Percentiles rank a stretch among this genome's conserved stretches.
Evolutionary conservation across 2,888 invertebrate species (phyloP).

Genomic region (Stenodera caucasica): DNA sequence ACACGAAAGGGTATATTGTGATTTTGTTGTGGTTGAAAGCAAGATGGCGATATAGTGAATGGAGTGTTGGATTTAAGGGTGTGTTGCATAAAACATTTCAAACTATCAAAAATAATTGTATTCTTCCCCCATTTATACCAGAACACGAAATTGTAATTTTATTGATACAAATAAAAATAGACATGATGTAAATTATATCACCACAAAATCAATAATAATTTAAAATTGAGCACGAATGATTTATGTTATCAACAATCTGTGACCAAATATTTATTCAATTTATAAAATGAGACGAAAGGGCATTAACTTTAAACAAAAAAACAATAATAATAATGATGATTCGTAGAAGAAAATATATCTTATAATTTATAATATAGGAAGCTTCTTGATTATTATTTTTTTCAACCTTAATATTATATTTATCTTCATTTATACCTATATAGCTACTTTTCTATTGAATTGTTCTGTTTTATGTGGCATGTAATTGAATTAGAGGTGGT

Average conservation of each 20-base stretch:
- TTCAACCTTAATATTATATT: too few species aligned
- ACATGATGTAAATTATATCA: neutral
- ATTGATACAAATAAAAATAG: neutral
- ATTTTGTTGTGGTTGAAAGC: neutral
- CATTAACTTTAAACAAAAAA: neutral
- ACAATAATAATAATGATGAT: too few species aligned
- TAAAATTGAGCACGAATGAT: neutral
- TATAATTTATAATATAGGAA: too few species aligned
- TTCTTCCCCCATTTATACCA: neutral
- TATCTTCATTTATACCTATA: too few species aligned
- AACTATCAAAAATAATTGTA: constrained; percentile 1
- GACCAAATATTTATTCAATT: constrained; percentile 1
- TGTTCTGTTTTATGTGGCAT: constrained; percentile 6
- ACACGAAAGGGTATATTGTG: constrained; percentile 13
- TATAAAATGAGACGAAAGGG: neutral
- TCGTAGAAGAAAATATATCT: too few species aligned
- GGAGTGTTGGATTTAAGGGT: neutral
- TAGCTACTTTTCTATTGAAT: neutral
- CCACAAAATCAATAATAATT: neutral
- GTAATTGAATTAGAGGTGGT: constrained; percentile 4
- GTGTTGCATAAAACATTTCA: neutral
- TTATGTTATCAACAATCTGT: constrained; percentile 2
- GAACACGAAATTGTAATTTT: neutral
- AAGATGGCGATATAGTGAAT: neutral
- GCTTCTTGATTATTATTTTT: neutral